Evolutionary conservation across 2,888 invertebrate genomes (phyloP).

Genomic region (Liposcelis brunnea): DNA sequence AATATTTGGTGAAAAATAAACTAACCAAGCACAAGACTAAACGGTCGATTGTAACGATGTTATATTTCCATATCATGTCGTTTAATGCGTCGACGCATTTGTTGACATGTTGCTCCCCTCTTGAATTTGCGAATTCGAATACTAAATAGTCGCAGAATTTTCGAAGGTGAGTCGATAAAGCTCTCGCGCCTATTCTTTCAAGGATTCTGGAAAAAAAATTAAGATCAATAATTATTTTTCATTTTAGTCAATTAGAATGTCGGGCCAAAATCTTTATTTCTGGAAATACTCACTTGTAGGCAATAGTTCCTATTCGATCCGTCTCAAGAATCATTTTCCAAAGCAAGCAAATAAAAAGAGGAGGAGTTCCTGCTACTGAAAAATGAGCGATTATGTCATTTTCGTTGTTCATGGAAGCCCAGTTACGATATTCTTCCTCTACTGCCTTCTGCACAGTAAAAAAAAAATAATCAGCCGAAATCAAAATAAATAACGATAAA

Average conservation of each 20-base stretch:
- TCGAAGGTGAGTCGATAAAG: conserved; percentile 74
- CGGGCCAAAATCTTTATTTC: too few species aligned
- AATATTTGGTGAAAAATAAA: conserved; percentile 12
- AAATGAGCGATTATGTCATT: conserved; percentile 93
- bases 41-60: conserved; percentile 87
- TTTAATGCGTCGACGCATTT: conserved; percentile 91
- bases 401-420: conserved; percentile 94
- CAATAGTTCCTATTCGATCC: conserved; percentile 80
- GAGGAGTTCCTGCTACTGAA: conserved; percentile 80
- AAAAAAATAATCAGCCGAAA: conserved; percentile 2
- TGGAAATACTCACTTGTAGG: conserved; percentile 79
- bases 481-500: neutral
- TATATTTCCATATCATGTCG: conserved; percentile 95
- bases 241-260: too few species aligned
- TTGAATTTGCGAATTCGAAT: conserved; percentile 78
- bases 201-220: conserved; percentile 46
- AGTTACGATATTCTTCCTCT: conserved; percentile 89
- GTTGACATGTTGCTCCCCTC: conserved; percentile 71
- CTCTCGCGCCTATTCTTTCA: conserved; percentile 83
- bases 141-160: conserved; percentile 92
- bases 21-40: conserved; percentile 74
- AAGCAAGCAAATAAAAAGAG: conserved; percentile 75
- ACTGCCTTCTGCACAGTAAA: conserved; percentile 47
- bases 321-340: conserved; percentile 95
- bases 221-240: neutral